phyloP scores from a whole-genome alignment of 2,113 vertebrate genomes.

The Crocuta crocuta region DNA sequence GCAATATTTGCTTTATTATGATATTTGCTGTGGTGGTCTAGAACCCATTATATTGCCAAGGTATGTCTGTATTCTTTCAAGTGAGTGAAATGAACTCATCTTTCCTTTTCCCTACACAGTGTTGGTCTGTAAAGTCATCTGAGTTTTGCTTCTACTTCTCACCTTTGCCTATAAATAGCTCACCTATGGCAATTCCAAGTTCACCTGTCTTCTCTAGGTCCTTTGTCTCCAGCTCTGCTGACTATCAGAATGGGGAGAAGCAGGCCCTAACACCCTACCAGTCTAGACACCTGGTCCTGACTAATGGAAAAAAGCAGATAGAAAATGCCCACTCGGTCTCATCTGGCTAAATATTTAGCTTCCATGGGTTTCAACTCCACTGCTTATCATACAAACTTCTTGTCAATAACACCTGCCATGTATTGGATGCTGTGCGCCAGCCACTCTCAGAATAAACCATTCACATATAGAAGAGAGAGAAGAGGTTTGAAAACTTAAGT shows the following conservation, averaged over 20 bases:
- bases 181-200: not conserved
- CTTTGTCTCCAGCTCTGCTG: not conserved
- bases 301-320: not conserved
- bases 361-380: not conserved
- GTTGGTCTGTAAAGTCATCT: not conserved
- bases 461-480: not conserved
- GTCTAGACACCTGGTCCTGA: not conserved
- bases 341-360: slow-evolving; percentile 30
- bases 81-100: slow-evolving; percentile 59
- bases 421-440: not conserved
- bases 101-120: not conserved
- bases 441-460: not conserved
- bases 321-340: not conserved
- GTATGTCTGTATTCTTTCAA: not conserved
- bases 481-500: not conserved
- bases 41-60: not conserved
- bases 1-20: not conserved
- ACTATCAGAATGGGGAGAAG: not conserved
- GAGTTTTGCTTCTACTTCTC: not conserved
- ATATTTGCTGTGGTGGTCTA: not conserved
- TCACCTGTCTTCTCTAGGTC: not conserved
- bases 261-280: not conserved
- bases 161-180: not conserved
- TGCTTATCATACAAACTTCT: not conserved
- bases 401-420: not conserved